Percentiles rank a stretch among this genome's conserved stretches.
Conservation (phyloP, 2,797 vertebrate genomes). For the Pseudopleuronectes americanus region DNA sequence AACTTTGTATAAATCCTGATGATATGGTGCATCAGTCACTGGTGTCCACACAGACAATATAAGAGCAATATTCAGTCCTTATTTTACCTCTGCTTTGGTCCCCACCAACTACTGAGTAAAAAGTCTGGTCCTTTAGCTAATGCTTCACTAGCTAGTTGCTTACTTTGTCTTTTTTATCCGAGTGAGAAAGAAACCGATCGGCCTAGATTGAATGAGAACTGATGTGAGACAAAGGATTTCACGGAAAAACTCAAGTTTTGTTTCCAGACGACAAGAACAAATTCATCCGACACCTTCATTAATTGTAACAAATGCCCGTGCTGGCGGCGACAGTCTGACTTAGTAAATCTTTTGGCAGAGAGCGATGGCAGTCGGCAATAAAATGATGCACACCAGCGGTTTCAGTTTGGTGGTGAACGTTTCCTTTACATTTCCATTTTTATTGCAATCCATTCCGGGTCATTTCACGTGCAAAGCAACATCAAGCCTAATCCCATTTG, state of each 20-base stretch:
- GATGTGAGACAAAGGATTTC: constrained; percentile 42
- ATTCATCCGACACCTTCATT: constrained; percentile 66
- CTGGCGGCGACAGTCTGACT: constrained; percentile 54
- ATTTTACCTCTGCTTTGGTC: too few relatives aligned
- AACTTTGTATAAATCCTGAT: too few relatives aligned
- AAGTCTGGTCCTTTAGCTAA: too few relatives aligned
- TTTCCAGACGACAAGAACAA: constrained; percentile 58
- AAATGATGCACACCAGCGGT: constrained; percentile 73
- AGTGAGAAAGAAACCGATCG: background rate
- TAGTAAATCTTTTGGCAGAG: constrained; percentile 68
- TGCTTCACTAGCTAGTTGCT: too few relatives aligned
- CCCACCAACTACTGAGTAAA: too few relatives aligned
- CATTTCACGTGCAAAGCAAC: constrained; percentile 77
- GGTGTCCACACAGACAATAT: too few relatives aligned
- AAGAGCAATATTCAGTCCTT: too few relatives aligned
- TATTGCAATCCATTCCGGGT: constrained; percentile 81
- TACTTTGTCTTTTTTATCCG: too few relatives aligned
- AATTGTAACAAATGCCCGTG: constrained; percentile 72
- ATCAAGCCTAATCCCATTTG: constrained; percentile 74
- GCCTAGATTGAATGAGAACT: constrained; percentile 25
- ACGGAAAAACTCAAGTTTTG: constrained; percentile 36
- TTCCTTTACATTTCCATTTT: constrained; percentile 83
- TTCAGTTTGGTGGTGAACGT: constrained; percentile 61
- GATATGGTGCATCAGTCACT: too few relatives aligned
- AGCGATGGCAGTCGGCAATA: constrained; percentile 63